Base-by-base conservation (phyloP, 1,140 invertebrate species). In the Aphis craccivora region DNA sequence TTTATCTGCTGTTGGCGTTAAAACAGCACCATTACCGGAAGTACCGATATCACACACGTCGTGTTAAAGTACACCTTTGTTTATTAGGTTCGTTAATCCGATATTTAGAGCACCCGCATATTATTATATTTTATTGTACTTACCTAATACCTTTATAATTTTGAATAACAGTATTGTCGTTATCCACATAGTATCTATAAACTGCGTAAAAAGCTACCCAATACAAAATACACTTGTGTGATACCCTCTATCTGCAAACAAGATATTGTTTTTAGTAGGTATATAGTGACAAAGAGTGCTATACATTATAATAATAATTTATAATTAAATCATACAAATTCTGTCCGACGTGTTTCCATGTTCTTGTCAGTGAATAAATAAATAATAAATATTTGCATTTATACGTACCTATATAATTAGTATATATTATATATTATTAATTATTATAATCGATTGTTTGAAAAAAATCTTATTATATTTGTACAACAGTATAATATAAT, bases 41-140 rank as follows among this genome's bases (percentile, higher is more conserved):
- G n/a, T 76, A 76, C 30, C 14, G 30, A 7, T n/a, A 67, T n/a
- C 60, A n/a, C 11, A 76, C n/a, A 2, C 14, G 1, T 18, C 60
- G 60, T n/a, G 30, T n/a, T n/a, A 76, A n/a, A 30, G 60, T 4
- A 76, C 30, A 76, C 60, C 14, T 76, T 76, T 76, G 60, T 76
- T 67, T 45, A 30, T 67, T 67, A 30, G 60, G 25, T n/a, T 67
- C 30, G 60, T 67, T 76, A 76, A 76, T 76, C 60, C 30, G 60
- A 76, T 76, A 76, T 76, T n/a, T 76, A 76, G n/a, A 76, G 60
- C n/a, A 76, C 60, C 60, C 60, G 60, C n/a, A 76, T 76, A n/a
- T 7, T 6, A 14, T 76, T 76, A 76, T 76, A 76, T n/a, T 76
- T 76, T 18, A 20, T n/a, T 30, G n/a, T 11, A 76, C 60, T 30